Conservation (phyloP, 2,888 invertebrate species). For the Drosophila neotestacea region DNA sequence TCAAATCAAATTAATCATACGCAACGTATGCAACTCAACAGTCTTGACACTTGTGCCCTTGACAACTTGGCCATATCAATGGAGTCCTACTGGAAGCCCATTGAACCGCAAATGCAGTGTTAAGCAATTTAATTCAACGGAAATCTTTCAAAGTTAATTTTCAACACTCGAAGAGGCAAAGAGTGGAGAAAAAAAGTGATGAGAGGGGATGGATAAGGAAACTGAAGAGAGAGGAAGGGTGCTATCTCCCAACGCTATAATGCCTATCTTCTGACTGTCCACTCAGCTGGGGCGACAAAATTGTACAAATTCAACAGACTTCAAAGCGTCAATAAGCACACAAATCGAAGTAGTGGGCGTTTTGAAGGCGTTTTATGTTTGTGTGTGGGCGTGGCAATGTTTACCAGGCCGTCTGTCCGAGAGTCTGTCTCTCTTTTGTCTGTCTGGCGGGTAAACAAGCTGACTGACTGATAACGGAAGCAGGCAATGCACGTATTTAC, state of each 20-base stretch:
- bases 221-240: background rate
- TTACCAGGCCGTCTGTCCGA: slow-evolving; percentile 3
- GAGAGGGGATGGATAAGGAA: background rate
- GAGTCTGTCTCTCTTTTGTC: background rate
- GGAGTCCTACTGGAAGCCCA: slow-evolving; percentile 37
- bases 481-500: slow-evolving; percentile 77
- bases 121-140: slow-evolving; percentile 63
- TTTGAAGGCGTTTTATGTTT: slow-evolving; percentile 3
- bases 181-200: background rate
- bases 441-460: slow-evolving; percentile 68
- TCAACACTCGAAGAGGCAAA: slow-evolving; percentile 59
- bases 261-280: slow-evolving; percentile 22
- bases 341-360: slow-evolving; percentile 45
- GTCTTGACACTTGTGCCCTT: slow-evolving; percentile 5
- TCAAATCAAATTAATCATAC: slow-evolving; percentile 56
- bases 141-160: slow-evolving; percentile 77
- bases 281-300: slow-evolving; percentile 64
- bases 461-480: slow-evolving; percentile 77
- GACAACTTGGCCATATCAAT: slow-evolving; percentile 39
- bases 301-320: slow-evolving; percentile 73
- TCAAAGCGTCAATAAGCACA: slow-evolving; percentile 77
- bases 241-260: background rate
- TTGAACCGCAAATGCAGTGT: slow-evolving; percentile 70
- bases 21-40: slow-evolving; percentile 37
- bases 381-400: slow-evolving; percentile 42